Base-by-base conservation (phyloP, 2,888 invertebrate genomes). In the Chelonus formosanus region DNA sequence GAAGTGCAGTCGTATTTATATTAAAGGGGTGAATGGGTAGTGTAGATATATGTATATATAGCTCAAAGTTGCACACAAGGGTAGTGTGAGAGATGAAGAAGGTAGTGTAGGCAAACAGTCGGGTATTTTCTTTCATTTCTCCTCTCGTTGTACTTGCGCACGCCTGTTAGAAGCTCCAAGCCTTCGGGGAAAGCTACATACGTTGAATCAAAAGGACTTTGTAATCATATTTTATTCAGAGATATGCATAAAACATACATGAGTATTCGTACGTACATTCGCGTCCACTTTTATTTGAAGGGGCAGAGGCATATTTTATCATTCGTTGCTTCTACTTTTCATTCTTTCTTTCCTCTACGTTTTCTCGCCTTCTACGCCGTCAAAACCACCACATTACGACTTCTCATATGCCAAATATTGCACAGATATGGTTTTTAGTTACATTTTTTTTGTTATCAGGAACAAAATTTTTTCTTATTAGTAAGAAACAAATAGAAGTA, bases 151-250 rank as follows among this genome's bases (percentile, higher is more conserved):
- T 34, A 57, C 47, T 52, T 56, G 45, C 56, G 10, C 56, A 7
- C 57, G 32, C 45, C 40, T 44, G 56, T 57, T 50, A 47, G 45
- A 47, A 36, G 56, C 43, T 59, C 45, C 54, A 60, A 58, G 65
- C 66, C 59, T 69, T 66, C 70, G 70, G 62, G 70, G 67, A 73
- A 72, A 73, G 69, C 71, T 76, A 75, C 73, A 74, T 72, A 71
- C 70, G 71, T 73, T 70, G 75, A 76, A 76, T 75, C 77, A 78
- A 78, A 79, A 76, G 75, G 71, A 75, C 76, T 74, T 74, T 73
- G 76, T 76, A 77, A 77, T 76, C 74, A 76, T 76, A 77, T 78
- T 77, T 76, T 77, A 77, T 78, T 78, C 77, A 78, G 73, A 67
- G 74, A 73, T 76, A 78, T 77, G 75, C 77, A 78, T 78, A 77